These are phyloP conservation scores for Plebejus argus DNA, from an alignment of 2,888 invertebrate genomes.

Conservation along the genomic window DNA sequence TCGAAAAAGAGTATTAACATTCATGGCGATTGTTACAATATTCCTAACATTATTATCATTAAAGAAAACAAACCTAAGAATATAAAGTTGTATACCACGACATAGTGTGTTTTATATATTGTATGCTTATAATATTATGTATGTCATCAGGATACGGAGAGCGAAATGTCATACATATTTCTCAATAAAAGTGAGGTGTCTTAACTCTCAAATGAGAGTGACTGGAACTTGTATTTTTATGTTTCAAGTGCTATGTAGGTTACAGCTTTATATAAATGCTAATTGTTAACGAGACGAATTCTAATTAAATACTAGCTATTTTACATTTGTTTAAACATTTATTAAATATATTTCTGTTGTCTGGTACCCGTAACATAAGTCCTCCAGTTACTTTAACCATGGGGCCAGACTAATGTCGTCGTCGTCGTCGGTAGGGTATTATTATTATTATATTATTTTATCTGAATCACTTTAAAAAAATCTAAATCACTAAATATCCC, in stretches of 20 bases:
- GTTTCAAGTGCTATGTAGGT: background rate
- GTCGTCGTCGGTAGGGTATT: too few species aligned
- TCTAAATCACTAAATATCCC: too few species aligned
- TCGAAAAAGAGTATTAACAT: too few species aligned
- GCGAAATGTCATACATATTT: background rate
- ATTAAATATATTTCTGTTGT: background rate
- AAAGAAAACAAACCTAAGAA: background rate
- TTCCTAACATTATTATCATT: background rate
- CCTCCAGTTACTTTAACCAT: too few species aligned
- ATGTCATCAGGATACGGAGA: background rate
- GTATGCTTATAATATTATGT: too few species aligned
- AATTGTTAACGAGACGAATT: background rate
- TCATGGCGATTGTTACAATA: background rate
- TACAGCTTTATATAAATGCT: background rate
- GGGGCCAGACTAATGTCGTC: too few species aligned
- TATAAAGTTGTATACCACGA: background rate
- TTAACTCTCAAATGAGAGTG: slow-evolving; percentile 3
- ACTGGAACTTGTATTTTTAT: background rate
- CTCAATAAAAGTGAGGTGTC: slow-evolving; percentile 3
- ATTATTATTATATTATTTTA: too few species aligned
- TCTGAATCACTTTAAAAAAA: too few species aligned
- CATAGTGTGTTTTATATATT: background rate
- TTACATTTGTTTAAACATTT: background rate
- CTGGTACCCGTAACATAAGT: too few species aligned
- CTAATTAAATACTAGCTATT: background rate